These are phyloP conservation scores for Hyposoter dolosus DNA, from an alignment of 2,888 invertebrate genomes.

Conservation along the genomic window DNA sequence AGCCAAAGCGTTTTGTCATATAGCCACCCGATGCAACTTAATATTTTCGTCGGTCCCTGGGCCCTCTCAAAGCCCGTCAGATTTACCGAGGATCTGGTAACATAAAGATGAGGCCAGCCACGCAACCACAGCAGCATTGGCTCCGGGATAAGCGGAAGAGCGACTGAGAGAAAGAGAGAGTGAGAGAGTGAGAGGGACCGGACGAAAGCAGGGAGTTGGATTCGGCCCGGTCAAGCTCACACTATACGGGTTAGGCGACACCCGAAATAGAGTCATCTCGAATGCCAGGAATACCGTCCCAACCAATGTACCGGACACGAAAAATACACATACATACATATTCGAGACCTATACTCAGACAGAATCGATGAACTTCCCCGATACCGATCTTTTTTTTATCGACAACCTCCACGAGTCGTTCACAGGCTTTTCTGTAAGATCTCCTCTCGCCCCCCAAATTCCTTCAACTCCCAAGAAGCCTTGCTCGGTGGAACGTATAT, in stretches of 20 bases:
- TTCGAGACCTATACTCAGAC: neutral
- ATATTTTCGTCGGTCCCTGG: slow-evolving; percentile 72
- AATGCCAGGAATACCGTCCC: slow-evolving; percentile 76
- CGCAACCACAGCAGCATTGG: slow-evolving; percentile 56
- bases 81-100: slow-evolving; percentile 77
- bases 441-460: slow-evolving; percentile 33
- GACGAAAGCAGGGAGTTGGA: slow-evolving; percentile 60
- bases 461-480: slow-evolving; percentile 74
- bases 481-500: slow-evolving; percentile 49
- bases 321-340: slow-evolving; percentile 36
- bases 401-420: slow-evolving; percentile 76
- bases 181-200: slow-evolving; percentile 50
- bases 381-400: slow-evolving; percentile 83
- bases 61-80: slow-evolving; percentile 72
- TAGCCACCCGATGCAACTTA: slow-evolving; percentile 72
- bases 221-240: slow-evolving; percentile 59
- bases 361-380: slow-evolving; percentile 78
- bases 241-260: slow-evolving; percentile 69
- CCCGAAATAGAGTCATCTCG: slow-evolving; percentile 82
- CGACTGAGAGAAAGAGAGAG: slow-evolving; percentile 35
- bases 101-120: slow-evolving; percentile 77
- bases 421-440: slow-evolving; percentile 45
- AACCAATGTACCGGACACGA: slow-evolving; percentile 62
- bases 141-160: slow-evolving; percentile 52
- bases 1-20: slow-evolving; percentile 69